Conservation (phyloP, 2,888 invertebrate species). For the Pocota personata region DNA sequence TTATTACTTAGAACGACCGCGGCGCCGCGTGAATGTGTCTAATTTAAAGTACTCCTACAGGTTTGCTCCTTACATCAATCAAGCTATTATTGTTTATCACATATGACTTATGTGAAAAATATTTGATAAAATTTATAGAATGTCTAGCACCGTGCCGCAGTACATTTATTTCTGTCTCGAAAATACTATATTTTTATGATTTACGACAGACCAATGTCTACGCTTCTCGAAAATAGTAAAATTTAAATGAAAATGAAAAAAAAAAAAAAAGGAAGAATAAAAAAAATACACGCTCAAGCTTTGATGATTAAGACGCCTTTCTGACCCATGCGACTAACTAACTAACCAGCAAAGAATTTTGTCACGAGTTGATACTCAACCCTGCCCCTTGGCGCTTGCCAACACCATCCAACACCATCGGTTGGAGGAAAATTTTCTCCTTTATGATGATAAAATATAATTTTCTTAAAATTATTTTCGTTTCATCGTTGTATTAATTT, state of each 20-base stretch:
- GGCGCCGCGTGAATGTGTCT: slow-evolving; percentile 17
- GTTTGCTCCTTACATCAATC: slow-evolving; percentile 53
- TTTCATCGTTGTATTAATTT: slow-evolving; percentile 22
- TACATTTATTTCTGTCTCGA: slow-evolving; percentile 58
- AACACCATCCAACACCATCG: neutral
- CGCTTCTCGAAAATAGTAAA: slow-evolving; percentile 16
- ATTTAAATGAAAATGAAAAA: neutral
- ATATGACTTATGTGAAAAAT: slow-evolving; percentile 59
- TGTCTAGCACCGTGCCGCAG: slow-evolving; percentile 25
- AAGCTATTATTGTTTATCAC: slow-evolving; percentile 56
- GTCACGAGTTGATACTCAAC: slow-evolving; percentile 32
- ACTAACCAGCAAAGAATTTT: slow-evolving; percentile 41
- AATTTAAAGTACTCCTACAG: slow-evolving; percentile 43
- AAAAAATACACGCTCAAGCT: slow-evolving; percentile 14
- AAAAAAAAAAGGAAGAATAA: neutral
- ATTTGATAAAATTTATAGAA: slow-evolving; percentile 60
- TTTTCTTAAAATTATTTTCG: slow-evolving; percentile 40
- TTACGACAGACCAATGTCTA: slow-evolving; percentile 73
- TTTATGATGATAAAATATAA: slow-evolving; percentile 35
- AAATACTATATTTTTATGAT: slow-evolving; percentile 71
- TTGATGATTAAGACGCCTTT: slow-evolving; percentile 55
- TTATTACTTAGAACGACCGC: too few species aligned
- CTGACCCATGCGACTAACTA: slow-evolving; percentile 17
- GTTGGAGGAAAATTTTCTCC: slow-evolving; percentile 8
- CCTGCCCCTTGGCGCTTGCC: slow-evolving; percentile 5